Percentiles rank a stretch among this genome's conserved stretches.
These are phyloP conservation scores for Gymnothorax reevesii DNA, from an alignment of 2,797 vertebrate genomes.

Conservation along the genomic window DNA sequence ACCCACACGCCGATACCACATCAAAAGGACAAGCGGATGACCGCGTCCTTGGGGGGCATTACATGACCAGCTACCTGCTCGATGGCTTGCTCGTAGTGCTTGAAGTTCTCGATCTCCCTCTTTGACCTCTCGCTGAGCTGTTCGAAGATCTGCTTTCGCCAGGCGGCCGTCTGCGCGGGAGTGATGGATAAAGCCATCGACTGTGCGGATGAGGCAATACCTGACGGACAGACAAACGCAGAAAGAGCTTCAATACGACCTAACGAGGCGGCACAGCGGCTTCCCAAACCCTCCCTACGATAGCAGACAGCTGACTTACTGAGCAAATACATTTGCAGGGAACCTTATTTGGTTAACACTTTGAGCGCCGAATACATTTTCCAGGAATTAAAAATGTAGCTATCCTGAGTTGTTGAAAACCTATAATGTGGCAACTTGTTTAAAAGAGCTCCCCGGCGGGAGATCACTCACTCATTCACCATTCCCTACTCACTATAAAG, in stretches of 20 bases:
- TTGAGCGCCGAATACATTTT: too few species aligned
- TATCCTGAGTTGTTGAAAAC: too few species aligned
- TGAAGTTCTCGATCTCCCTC: constrained; percentile 90
- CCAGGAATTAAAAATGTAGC: too few species aligned
- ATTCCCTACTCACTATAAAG: too few species aligned
- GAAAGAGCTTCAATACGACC: not conserved
- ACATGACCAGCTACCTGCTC: constrained; percentile 82
- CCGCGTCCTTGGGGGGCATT: too few species aligned
- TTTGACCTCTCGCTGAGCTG: constrained; percentile 90
- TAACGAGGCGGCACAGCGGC: not conserved
- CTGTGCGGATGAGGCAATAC: constrained; percentile 78
- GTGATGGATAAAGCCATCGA: constrained; percentile 83
- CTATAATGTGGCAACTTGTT: too few species aligned
- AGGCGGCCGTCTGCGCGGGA: constrained; percentile 84
- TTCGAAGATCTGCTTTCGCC: constrained; percentile 93
- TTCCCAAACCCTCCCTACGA: not conserved
- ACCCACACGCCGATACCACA: not conserved
- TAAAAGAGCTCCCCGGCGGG: too few species aligned
- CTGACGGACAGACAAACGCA: constrained; percentile 59
- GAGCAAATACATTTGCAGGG: not conserved
- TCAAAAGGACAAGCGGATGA: not conserved
- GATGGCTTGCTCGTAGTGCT: constrained; percentile 91
- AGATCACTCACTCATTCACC: too few species aligned
- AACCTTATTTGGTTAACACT: not conserved
- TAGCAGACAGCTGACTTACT: not conserved